Conservation (phyloP, 2,797 vertebrate species). For the Hipposideros larvatus region DNA sequence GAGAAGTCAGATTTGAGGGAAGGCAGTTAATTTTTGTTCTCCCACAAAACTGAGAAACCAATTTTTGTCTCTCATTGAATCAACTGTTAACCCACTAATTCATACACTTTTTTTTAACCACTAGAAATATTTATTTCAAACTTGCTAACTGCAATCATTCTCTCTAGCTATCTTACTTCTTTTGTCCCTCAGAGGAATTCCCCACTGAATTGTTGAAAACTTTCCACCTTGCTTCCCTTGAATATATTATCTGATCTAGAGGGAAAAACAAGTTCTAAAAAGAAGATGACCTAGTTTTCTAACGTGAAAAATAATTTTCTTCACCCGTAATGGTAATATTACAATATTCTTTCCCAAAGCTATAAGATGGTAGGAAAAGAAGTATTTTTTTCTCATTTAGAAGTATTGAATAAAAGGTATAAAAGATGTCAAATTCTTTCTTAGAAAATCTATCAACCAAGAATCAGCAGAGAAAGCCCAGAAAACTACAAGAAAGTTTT, state of each 20-base stretch:
- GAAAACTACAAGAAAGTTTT: neutral
- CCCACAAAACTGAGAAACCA: neutral
- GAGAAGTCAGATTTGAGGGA: neutral
- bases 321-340: neutral
- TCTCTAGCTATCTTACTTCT: neutral
- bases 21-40: neutral
- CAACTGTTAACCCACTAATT: neutral
- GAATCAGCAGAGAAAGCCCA: neutral
- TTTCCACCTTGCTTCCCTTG: neutral
- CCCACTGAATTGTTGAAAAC: neutral
- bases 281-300: slow-evolving; percentile 49
- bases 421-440: neutral
- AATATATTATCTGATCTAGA: neutral
- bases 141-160: neutral
- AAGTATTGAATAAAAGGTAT: neutral
- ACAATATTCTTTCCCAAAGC: neutral
- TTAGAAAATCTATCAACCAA: slow-evolving; percentile 8
- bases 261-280: neutral
- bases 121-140: neutral
- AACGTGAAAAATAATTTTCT: slow-evolving; percentile 4
- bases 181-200: neutral
- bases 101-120: neutral
- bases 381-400: neutral
- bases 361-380: neutral
- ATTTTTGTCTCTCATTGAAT: neutral